phyloP scores from a whole-genome alignment of 2,888 invertebrate species.

The Teleogryllus oceanicus region DNA sequence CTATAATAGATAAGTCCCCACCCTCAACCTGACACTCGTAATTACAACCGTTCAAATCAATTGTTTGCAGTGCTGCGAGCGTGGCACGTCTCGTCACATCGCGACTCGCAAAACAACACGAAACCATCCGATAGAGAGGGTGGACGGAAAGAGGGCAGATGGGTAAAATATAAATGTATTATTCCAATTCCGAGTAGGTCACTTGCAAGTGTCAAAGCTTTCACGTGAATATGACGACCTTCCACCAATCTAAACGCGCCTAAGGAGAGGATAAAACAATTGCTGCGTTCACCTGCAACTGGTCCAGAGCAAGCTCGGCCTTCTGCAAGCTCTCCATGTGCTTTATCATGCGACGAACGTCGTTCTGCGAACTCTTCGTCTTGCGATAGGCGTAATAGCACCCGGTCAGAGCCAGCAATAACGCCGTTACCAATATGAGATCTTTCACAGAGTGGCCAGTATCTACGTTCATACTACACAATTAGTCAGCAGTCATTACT shows the following conservation, averaged over 20 bases:
- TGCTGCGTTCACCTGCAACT: slow-evolving; percentile 61
- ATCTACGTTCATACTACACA: slow-evolving; percentile 18
- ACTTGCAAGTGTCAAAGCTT: background rate
- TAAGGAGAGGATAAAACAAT: no score
- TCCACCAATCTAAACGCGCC: no score
- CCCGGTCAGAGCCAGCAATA: slow-evolving; percentile 80
- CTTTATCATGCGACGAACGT: slow-evolving; percentile 86
- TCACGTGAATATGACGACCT: no score
- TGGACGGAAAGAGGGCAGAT: no score
- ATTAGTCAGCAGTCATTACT: background rate
- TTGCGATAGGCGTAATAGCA: slow-evolving; percentile 91
- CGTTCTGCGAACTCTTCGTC: slow-evolving; percentile 79
- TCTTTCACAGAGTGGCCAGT: slow-evolving; percentile 76
- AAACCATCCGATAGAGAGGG: no score
- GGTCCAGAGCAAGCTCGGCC: slow-evolving; percentile 82
- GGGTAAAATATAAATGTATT: no score
- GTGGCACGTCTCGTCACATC: no score
- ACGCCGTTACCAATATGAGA: slow-evolving; percentile 75
- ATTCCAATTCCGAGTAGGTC: background rate
- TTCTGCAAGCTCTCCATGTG: slow-evolving; percentile 90
- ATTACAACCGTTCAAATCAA: no score
- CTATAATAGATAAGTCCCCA: no score
- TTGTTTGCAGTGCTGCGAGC: no score
- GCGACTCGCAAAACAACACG: no score
- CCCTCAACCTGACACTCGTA: no score